Base-by-base conservation (phyloP, 2,888 invertebrate species). In the Sarcophaga carnaria region DNA sequence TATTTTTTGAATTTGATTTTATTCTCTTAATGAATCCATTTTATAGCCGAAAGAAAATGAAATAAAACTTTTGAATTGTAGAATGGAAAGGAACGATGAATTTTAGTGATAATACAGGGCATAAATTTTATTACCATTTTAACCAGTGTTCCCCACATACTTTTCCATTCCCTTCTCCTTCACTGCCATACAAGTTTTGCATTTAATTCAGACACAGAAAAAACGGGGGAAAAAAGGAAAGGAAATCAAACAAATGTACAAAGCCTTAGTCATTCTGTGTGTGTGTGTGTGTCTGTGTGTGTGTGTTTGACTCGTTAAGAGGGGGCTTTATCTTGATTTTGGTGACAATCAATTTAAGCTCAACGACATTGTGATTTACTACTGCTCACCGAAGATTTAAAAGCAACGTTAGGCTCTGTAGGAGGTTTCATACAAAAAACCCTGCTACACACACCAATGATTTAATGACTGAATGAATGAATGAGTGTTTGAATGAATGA, bases 331-430 rank as follows among this genome's bases (percentile, higher is more conserved):
- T 87, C 87, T 87, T 87, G 87, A 87, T 87, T 87, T 87, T 84
- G 87, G 87, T 87, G 87, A 87, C 87, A 87, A 87, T 87, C 87
- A 87, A 87, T 87, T 87, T 87, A 87, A 87, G 82, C 87, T 87
- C 78, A 87, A 87, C 87, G 87, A 87, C 87, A 87, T 84, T 84
- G 87, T 84, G 87, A 87, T 87, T 84, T 87, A 87, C 81, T 82
- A 76, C 80, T 47, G 37, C 80, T 83, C 77, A 83, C 62, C 22
- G 49, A 54, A 77, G 60, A 67, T 64, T 72, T 37, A 47, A 77
- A 22, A 62, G 62, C 54, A 54, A 54, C 17, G 12, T 17, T 14
- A 54, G 54, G 54, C 54, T 54, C 12, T 14, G 17, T 12, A 54
- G 17, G 54, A 54, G 54, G 17, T 54, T 14, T 37, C 37, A 37